Conservation (phyloP, 2,888 invertebrate species). For the Pseudococcus longispinus region DNA sequence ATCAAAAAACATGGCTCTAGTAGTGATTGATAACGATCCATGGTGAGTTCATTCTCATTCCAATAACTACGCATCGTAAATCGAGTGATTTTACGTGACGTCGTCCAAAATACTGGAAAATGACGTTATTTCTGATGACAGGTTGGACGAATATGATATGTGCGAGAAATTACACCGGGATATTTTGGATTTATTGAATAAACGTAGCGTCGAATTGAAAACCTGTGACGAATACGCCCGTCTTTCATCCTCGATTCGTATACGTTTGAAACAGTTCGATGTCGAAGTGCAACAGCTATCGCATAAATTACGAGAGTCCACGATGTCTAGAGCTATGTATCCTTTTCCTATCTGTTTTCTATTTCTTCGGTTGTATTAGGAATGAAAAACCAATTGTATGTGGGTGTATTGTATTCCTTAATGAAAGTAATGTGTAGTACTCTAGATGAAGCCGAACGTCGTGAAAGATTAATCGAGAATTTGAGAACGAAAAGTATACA, state of each 20-base stretch:
- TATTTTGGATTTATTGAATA: constrained; percentile 70
- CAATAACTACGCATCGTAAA: too few relatives aligned
- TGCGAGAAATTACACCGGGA: constrained; percentile 72
- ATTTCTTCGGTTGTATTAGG: too few relatives aligned
- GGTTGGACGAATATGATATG: constrained; percentile 72
- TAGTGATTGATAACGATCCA: constrained; percentile 65
- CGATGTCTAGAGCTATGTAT: constrained; percentile 62
- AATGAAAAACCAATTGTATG: too few relatives aligned
- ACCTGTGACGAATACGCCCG: constrained; percentile 68
- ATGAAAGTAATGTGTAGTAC: constrained; percentile 64
- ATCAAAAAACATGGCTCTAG: constrained; percentile 64
- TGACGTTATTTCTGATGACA: constrained; percentile 60
- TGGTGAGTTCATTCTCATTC: constrained; percentile 62
- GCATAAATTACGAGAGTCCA: constrained; percentile 67
- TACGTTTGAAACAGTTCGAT: constrained; percentile 70
- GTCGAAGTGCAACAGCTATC: constrained; percentile 69
- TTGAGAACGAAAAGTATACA: constrained; percentile 69
- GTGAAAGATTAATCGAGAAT: constrained; percentile 69
- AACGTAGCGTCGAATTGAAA: constrained; percentile 67
- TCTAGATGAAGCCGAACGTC: constrained; percentile 69
- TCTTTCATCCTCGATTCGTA: constrained; percentile 69
- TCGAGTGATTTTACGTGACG: too few relatives aligned
- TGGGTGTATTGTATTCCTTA: constrained; percentile 59
- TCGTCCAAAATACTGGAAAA: too few relatives aligned
- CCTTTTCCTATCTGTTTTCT: too few relatives aligned